Evolutionary conservation across 2,888 invertebrate genomes (phyloP), one percentile per base, ranked within the genome.

Genomic region (Diarsia mendica): DNA sequence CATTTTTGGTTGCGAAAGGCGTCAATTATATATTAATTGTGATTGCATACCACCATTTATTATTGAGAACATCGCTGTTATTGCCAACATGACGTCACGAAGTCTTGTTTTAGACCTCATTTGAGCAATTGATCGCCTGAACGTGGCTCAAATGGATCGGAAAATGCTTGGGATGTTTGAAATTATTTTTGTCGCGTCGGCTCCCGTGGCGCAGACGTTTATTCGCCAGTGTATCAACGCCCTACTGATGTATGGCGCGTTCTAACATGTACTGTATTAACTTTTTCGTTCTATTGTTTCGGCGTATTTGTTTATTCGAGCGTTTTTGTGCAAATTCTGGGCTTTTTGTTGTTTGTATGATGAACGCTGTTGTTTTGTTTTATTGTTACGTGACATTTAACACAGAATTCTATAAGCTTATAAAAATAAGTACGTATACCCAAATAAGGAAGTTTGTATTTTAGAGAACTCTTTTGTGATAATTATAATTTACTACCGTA

Each of bases 181-280:
- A 93, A 94, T 94, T 93, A 94, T 95, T 94, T 93, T 91, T 89
- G 93, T 94, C 92, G 92, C 91, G 90, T 86, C 92, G 91, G 92
- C 92, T 93, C 93, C 94, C 89, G 92, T 88, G 90, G 92, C 87
- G 91, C 85, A 90, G 90, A 92, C 92, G 92, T 92, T 92, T 93
- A 93, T 94, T 93, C 90, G 90, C 91, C 91, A 91, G 89, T 94
- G 94, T 94, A 94, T 95, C 94, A 94, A 93, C 93, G 89, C 93
- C 93, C 93, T 89, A 89, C 90, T 94, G 93, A 94, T 93, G 92
- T 92, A 94, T 92, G 83, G 90, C 87, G 85, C 83, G 87, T 88
- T 89, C 90, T 90, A 92, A 91, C 91, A 91, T 92, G 91, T 90
- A 84, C 91, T 92, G 91, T 93, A 91, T 92, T 91, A 92, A 91